Evolutionary conservation across 2,113 vertebrate genomes (phyloP).

Genomic region (Mirza zaza): DNA sequence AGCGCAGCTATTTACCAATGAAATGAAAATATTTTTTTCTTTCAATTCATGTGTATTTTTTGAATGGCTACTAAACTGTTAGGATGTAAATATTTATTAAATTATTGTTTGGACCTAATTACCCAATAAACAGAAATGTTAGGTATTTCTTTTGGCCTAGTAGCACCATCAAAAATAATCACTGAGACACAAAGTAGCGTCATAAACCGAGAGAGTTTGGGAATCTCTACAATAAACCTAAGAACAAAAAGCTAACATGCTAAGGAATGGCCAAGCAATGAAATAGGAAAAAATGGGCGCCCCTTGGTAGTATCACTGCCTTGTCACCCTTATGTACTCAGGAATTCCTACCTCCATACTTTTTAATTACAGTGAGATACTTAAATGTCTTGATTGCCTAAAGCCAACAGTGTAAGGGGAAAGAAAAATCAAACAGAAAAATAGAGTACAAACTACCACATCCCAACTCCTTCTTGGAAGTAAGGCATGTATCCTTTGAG

Average conservation of each 20-base stretch:
- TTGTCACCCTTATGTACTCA: not conserved
- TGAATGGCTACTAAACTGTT: not conserved
- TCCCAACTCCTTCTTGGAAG: not conserved
- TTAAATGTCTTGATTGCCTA: not conserved
- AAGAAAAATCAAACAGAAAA: not conserved
- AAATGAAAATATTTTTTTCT: not conserved
- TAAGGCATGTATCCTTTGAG: not conserved
- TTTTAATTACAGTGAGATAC: not conserved
- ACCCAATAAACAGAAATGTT: not conserved
- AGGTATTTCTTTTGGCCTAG: not conserved
- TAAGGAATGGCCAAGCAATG: not conserved
- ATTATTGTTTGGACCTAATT: not conserved
- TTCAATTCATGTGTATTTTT: not conserved
- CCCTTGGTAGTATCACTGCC: not conserved
- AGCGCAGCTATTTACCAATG: not conserved
- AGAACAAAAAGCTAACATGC: not conserved
- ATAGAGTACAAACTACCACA: not conserved
- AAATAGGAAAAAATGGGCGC: not conserved
- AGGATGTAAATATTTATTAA: not conserved
- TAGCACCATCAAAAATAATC: not conserved
- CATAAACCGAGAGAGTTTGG: not conserved
- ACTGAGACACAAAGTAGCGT: not conserved
- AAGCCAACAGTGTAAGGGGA: not conserved
- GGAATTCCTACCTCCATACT: not conserved
- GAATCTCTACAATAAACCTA: not conserved